These are phyloP conservation scores for Cephus runcator DNA, from an alignment of 2,888 invertebrate species.

Conservation along the genomic window DNA sequence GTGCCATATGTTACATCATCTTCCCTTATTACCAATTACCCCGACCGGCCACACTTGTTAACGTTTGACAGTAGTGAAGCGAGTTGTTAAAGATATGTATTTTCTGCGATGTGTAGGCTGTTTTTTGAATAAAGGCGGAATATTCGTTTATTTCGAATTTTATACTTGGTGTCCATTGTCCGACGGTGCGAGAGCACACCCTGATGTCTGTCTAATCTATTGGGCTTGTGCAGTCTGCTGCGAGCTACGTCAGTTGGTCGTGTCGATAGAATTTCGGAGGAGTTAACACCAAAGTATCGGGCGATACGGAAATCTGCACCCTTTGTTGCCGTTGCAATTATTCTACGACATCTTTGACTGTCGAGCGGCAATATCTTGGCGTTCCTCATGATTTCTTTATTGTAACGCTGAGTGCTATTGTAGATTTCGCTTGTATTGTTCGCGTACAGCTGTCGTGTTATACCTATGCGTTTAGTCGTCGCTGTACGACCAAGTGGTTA, in stretches of 20 bases:
- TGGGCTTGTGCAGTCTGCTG: background rate
- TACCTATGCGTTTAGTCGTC: background rate
- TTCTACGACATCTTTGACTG: background rate
- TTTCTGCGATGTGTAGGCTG: constrained; percentile 39
- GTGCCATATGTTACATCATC: constrained; percentile 40
- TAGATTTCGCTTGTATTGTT: background rate
- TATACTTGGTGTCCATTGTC: constrained; percentile 2
- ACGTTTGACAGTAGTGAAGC: constrained; percentile 42
- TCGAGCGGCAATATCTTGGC: background rate
- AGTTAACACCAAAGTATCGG: background rate
- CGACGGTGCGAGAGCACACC: background rate
- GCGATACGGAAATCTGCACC: background rate
- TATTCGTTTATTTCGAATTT: constrained; percentile 38
- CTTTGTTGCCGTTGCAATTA: background rate
- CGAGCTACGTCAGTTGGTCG: background rate
- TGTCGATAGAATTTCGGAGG: background rate
- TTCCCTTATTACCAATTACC: constrained; percentile 30
- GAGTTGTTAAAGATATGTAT: constrained; percentile 45
- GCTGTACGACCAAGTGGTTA: background rate
- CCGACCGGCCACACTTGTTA: constrained; percentile 43
- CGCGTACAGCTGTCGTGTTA: background rate
- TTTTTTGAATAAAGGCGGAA: constrained; percentile 37
- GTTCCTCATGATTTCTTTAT: background rate
- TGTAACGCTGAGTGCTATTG: background rate
- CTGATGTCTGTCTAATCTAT: background rate